A percentile compares a stretch with the other conserved stretches of the same genome.
These are phyloP conservation scores for Spisula solida DNA, from an alignment of 2,888 invertebrate species.

Conservation along the genomic window DNA sequence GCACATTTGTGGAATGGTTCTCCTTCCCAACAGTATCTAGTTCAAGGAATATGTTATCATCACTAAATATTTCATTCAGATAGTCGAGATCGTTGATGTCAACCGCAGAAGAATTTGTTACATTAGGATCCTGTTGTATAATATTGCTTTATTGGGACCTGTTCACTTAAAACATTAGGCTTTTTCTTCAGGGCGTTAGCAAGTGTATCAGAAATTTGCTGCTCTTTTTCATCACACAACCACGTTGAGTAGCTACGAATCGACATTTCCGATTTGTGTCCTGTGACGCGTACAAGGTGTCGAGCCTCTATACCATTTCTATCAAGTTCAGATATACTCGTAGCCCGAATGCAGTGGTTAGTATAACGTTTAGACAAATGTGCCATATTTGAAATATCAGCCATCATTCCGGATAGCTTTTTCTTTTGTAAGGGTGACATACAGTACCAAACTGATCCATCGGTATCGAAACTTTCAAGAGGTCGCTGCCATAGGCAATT, in stretches of 20 bases:
- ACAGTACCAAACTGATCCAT: slow-evolving; percentile 44
- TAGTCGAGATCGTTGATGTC: too few relatives aligned
- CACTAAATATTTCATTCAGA: too few relatives aligned
- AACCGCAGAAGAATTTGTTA: too few relatives aligned
- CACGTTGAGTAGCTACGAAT: not conserved
- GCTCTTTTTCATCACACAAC: not conserved
- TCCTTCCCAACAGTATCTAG: too few relatives aligned
- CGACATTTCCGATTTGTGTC: slow-evolving; percentile 29
- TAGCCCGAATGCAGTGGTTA: slow-evolving; percentile 62
- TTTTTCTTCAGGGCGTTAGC: not conserved
- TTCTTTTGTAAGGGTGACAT: slow-evolving; percentile 53
- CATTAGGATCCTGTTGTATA: too few relatives aligned
- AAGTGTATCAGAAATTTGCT: not conserved
- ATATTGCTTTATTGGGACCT: too few relatives aligned
- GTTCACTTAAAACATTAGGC: too few relatives aligned
- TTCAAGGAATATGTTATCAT: too few relatives aligned
- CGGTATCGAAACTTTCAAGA: not conserved
- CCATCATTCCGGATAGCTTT: slow-evolving; percentile 49
- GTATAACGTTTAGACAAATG: slow-evolving; percentile 45
- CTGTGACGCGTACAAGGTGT: slow-evolving; percentile 47
- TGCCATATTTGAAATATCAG: slow-evolving; percentile 37
- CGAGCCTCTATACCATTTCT: slow-evolving; percentile 38
- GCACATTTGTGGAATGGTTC: too few relatives aligned
- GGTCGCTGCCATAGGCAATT: slow-evolving; percentile 27
- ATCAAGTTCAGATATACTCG: slow-evolving; percentile 33